Evolutionary conservation across 1,140 invertebrate species (phyloP), one percentile per base, ranked within the genome.

Genomic region (Eubasilissa regina): DNA sequence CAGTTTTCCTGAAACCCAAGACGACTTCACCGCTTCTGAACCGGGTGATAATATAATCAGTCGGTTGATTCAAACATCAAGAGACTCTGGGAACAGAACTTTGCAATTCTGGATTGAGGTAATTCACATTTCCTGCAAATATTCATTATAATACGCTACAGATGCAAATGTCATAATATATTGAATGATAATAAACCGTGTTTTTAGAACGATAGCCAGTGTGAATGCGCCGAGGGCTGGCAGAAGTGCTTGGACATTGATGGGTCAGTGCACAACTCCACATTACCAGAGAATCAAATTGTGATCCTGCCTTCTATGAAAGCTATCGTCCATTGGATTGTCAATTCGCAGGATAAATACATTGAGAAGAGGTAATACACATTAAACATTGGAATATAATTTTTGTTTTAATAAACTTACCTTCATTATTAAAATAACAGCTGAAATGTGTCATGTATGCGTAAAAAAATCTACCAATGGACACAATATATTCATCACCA

Each of bases 311-410:
- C 79, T 6, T 83, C 79, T 35, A 85, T 85, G 0, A 56, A 83
- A 12, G 66, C 84, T n/a, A 88, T 89, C 3, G 86, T 89, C 76
- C 84, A 91, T 48, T 94, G 93, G 93, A 86, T 93, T 7, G 85
- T 93, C 0, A 86, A 87, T 0, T 91, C 90, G 0, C 88, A 92
- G 17, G 87, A 91, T 3, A 83, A 89, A 66, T 94, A 92, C 73
- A 91, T 92, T 48, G 90, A 91, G 77, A 91, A 90, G 80, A 89
- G 93, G 86, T 93, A 87, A 75, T 84, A 45, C 13, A 64, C 75
- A 66, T 35, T 51, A 51, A 51, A 51, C 8, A 51, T 0, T 51
- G 48, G 11, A 4, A 3, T 13, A 51, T 51, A 1, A 51, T 13
- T 51, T 51, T 13, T 15, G 11, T 12, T 12, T n/a, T n/a, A n/a